A percentile compares a stretch with the other conserved stretches of the same genome.
Evolutionary conservation across 2,797 vertebrate species (phyloP).

Genomic region (Pangasius djambal): DNA sequence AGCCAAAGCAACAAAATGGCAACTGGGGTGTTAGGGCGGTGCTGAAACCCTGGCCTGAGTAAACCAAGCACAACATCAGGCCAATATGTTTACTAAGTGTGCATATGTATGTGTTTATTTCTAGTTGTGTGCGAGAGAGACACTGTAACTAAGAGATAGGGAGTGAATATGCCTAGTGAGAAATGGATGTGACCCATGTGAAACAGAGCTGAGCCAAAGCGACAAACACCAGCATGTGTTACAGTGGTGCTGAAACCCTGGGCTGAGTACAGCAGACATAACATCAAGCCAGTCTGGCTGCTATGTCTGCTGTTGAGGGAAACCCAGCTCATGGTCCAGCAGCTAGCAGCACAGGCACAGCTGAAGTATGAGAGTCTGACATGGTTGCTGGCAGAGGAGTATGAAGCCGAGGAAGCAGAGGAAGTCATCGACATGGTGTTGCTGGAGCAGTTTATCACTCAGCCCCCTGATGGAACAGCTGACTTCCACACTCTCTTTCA

Average conservation of each 20-base stretch:
- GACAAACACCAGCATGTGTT: neutral
- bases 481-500: neutral
- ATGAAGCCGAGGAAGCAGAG: conserved; percentile 2
- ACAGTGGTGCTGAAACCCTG: neutral
- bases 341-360: conserved; percentile 15
- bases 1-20: neutral
- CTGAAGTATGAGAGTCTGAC: neutral
- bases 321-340: neutral
- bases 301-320: conserved; percentile 10
- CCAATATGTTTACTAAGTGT: neutral
- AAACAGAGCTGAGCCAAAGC: neutral
- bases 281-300: conserved; percentile 9
- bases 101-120: neutral
- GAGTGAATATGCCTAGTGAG: neutral
- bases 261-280: conserved; percentile 12
- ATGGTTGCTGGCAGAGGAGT: conserved; percentile 8
- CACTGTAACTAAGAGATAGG: neutral
- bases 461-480: conserved; percentile 11
- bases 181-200: neutral
- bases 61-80: conserved; percentile 3
- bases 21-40: neutral
- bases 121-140: neutral
- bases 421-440: conserved; percentile 1
- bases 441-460: conserved; percentile 7
- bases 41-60: neutral